Conservation (phyloP, 2,888 invertebrate species). For the Lochmaea crataegi region DNA sequence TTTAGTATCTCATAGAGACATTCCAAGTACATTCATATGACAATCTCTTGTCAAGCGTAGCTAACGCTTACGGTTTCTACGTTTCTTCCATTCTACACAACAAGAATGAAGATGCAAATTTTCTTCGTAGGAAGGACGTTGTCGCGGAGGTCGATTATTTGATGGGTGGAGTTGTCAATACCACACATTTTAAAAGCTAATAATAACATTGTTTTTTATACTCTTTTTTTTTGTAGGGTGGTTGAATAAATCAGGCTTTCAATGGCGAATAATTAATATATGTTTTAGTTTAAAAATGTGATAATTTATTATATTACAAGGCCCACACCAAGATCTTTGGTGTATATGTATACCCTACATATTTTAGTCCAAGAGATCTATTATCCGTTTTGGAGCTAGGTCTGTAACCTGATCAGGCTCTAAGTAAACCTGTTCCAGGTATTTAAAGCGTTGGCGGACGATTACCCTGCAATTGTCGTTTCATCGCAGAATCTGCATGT, state of each 20-base stretch:
- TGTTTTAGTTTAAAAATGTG: no score
- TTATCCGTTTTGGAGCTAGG: no score
- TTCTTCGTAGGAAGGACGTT: conserved; percentile 36
- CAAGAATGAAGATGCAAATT: conserved; percentile 31
- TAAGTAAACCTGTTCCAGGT: no score
- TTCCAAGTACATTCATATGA: conserved; percentile 21
- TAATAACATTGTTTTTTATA: not conserved
- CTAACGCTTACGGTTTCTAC: conserved; percentile 34
- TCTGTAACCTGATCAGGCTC: no score
- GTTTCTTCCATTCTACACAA: conserved; percentile 16
- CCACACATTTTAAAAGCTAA: conserved; percentile 14
- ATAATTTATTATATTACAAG: no score
- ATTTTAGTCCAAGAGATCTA: no score
- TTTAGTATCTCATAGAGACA: conserved; percentile 23
- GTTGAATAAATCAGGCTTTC: not conserved
- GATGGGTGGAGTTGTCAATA: conserved; percentile 28
- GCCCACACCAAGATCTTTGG: no score
- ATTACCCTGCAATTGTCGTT: no score
- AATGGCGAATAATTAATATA: no score
- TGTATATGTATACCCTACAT: no score
- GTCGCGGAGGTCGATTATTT: conserved; percentile 29
- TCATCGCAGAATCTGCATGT: no score
- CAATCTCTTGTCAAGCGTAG: conserved; percentile 24
- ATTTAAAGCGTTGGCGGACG: no score
- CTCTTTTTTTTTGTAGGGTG: not conserved